Evolutionary conservation across 2,113 vertebrate genomes (phyloP).

Genomic region (Cottus gobio): DNA sequence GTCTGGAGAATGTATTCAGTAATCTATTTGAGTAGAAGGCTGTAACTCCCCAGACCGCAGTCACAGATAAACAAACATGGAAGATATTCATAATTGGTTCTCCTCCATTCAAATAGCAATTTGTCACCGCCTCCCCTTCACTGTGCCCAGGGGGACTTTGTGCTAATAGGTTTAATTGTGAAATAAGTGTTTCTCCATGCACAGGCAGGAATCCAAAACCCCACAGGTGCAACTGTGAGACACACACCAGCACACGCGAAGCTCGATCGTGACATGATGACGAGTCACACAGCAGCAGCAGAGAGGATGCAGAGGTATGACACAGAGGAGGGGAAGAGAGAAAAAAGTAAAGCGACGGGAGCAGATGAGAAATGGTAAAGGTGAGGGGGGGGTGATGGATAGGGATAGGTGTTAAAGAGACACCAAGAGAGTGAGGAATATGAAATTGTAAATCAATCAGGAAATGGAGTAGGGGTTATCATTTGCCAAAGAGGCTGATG

Average conservation of each 20-base stretch:
- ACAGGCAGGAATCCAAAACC: constrained; percentile 72
- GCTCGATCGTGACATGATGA: constrained; percentile 1
- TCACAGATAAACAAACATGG: constrained; percentile 42
- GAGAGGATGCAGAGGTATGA: constrained; percentile 26
- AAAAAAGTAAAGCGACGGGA: constrained; percentile 13
- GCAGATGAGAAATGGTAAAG: constrained; percentile 29
- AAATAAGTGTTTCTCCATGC: constrained; percentile 68
- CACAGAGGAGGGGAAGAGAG: neutral
- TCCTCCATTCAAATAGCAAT: constrained; percentile 68
- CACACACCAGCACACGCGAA: neutral
- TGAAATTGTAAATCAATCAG: constrained; percentile 51
- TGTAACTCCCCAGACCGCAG: neutral
- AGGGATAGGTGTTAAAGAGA: constrained; percentile 36
- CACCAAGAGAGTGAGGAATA: constrained; percentile 40
- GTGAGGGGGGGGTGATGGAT: constrained; percentile 36
- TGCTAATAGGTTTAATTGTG: constrained; percentile 73
- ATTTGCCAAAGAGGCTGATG: constrained; percentile 49
- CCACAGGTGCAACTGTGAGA: constrained; percentile 45
- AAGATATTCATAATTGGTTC: constrained; percentile 28
- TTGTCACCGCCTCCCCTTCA: constrained; percentile 69
- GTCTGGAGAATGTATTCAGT: neutral
- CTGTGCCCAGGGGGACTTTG: constrained; percentile 56
- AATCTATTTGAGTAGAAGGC: neutral
- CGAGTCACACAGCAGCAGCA: constrained; percentile 50
- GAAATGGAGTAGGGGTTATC: constrained; percentile 41